phyloP scores from a whole-genome alignment of 1,140 invertebrate species.

The Semibalanus balanoides region DNA sequence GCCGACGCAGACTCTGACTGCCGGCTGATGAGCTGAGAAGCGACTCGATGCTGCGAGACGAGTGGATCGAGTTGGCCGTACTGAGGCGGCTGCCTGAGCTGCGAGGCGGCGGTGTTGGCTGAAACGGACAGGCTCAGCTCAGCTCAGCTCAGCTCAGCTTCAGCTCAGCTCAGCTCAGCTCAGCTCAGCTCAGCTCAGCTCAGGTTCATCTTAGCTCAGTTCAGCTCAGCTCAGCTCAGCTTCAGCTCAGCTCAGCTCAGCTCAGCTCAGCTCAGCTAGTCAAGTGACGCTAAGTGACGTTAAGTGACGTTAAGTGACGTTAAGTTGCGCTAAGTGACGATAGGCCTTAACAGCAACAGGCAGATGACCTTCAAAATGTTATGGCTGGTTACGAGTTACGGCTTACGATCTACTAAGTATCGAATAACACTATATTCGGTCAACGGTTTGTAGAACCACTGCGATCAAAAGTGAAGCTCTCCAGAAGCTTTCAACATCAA shows the following conservation, averaged over 20 bases:
- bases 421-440: too few species aligned
- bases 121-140: neutral
- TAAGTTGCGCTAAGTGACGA: too few species aligned
- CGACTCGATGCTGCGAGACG: conserved; percentile 3
- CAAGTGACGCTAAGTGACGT: too few species aligned
- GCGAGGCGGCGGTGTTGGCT: neutral
- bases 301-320: too few species aligned
- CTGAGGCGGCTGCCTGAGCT: neutral
- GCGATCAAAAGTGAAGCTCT: too few species aligned
- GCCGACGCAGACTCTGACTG: neutral
- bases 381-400: too few species aligned
- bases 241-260: conserved; percentile 3
- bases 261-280: neutral
- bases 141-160: neutral
- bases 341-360: too few species aligned
- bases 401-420: too few species aligned
- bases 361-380: too few species aligned
- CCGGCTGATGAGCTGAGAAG: neutral
- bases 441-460: too few species aligned
- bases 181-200: neutral
- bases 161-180: neutral
- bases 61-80: conserved; percentile 2
- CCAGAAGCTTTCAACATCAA: too few species aligned
- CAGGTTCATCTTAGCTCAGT: neutral
- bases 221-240: too few species aligned